Evolutionary conservation across 2,888 invertebrate species (phyloP), one percentile per base, ranked within the genome.

Genomic region (Carcina quercana): DNA sequence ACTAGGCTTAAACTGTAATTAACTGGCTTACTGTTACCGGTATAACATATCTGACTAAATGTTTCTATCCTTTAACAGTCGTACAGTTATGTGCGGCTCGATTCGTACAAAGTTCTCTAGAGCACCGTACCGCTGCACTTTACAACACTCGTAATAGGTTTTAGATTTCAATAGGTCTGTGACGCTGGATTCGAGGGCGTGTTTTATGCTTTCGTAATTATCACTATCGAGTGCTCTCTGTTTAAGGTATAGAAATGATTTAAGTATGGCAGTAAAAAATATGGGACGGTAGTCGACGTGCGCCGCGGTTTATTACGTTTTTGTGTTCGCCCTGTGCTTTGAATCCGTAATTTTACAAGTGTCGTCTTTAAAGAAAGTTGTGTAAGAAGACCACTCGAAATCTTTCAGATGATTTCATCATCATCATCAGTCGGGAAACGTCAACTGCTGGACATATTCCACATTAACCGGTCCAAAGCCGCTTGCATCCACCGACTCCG

Each of bases 201-300:
- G n/a, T n/a, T n/a, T n/a, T n/a, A n/a, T n/a, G n/a, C 64, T 79
- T 78, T 79, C 71, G 79, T 74, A 78, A 80, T 74, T 67, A 58
- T 57, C 47, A 57, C 60, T 65, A 64, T 67, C 62, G 60, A 52
- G 31, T 30, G 30, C 25, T 39, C 38, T 42, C 38, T 47, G 39
- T 68, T 60, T 67, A 62, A 60, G 63, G 66, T 46, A 43, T 43
- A 57, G 58, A 67, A 67, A 64, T 62, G 50, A 63, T 64, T 64
- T 64, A 67, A 37, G 30, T 29, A 20, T 28, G 8, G 27, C 22
- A 28, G 17, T 22, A 35, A 31, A 36, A 35, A 30, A 27, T n/a
- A 14, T 21, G 21, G 24, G 3, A 25, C 29, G 20, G 28, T 31
- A 5, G 25, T 13, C 19, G 22, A 32, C 32, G 30, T 25, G 32